These are phyloP conservation scores for Eilema depressum DNA, from an alignment of 2,888 invertebrate species.

Conservation along the genomic window DNA sequence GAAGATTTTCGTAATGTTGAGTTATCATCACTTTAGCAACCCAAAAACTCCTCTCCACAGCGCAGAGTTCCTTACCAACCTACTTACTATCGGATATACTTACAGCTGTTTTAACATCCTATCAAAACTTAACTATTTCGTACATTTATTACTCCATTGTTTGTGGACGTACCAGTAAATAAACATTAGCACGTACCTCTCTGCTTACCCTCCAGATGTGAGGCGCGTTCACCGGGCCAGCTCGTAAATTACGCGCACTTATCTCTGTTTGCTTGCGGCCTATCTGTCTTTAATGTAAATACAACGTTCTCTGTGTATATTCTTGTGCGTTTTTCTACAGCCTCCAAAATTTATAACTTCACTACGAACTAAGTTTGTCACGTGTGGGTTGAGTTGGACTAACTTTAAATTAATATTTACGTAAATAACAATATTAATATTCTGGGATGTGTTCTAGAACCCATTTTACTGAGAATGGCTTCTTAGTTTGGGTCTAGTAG, in stretches of 20 bases:
- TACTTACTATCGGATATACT: neutral
- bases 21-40: no score
- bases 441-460: neutral
- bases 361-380: slow-evolving; percentile 26
- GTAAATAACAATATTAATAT: neutral
- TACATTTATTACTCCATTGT: slow-evolving; percentile 13
- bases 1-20: no score
- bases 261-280: slow-evolving; percentile 74
- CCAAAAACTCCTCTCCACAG: neutral
- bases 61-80: neutral
- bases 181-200: slow-evolving; percentile 27
- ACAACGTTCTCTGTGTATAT: slow-evolving; percentile 65
- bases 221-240: slow-evolving; percentile 27
- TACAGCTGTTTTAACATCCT: neutral
- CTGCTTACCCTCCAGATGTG: slow-evolving; percentile 24
- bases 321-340: slow-evolving; percentile 47
- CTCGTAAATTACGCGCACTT: slow-evolving; percentile 75
- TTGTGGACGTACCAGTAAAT: slow-evolving; percentile 25
- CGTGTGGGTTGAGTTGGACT: neutral
- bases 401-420: neutral
- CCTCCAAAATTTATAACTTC: slow-evolving; percentile 45
- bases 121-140: neutral
- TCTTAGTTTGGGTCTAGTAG: neutral
- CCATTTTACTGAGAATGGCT: no score
- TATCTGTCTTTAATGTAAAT: slow-evolving; percentile 73